Percentiles rank a stretch among this genome's conserved stretches.
These are phyloP conservation scores for Cactoblastis cactorum DNA, from an alignment of 2,888 invertebrate species.

Conservation along the genomic window DNA sequence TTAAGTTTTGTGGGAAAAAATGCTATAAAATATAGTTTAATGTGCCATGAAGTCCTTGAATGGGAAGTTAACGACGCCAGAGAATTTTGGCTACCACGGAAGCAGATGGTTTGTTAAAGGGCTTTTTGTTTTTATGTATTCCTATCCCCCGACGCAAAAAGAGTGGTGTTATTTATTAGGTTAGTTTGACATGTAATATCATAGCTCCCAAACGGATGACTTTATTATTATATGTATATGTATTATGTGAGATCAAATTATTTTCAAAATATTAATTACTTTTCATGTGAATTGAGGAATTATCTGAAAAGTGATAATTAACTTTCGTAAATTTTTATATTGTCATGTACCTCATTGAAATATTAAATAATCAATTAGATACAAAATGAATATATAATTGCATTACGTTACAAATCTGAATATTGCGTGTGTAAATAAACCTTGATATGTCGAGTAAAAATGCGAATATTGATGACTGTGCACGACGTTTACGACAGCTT, in stretches of 20 bases:
- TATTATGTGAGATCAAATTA: no score
- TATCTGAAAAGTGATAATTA: no score
- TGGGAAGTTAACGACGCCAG: not conserved
- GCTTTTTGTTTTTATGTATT: not conserved
- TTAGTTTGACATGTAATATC: no score
- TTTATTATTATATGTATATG: no score
- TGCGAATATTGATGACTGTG: not conserved
- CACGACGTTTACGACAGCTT: not conserved
- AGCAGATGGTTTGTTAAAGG: not conserved
- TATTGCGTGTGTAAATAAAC: not conserved
- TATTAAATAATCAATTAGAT: not conserved
- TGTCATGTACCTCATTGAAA: not conserved
- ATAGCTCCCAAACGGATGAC: no score
- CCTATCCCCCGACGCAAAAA: no score
- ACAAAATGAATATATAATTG: not conserved
- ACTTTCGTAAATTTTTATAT: no score
- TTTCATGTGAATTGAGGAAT: no score
- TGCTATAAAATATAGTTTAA: not conserved
- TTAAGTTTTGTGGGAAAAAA: conserved; percentile 14
- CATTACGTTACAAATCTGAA: not conserved
- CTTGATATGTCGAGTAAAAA: not conserved
- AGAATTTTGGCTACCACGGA: not conserved
- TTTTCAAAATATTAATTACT: no score
- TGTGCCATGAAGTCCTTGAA: not conserved
- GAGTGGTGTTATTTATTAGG: no score